A percentile compares a stretch with the other conserved stretches of the same genome.
These are phyloP conservation scores for Okamejei kenojei DNA, from an alignment of 2,797 vertebrate species.

Conservation along the genomic window DNA sequence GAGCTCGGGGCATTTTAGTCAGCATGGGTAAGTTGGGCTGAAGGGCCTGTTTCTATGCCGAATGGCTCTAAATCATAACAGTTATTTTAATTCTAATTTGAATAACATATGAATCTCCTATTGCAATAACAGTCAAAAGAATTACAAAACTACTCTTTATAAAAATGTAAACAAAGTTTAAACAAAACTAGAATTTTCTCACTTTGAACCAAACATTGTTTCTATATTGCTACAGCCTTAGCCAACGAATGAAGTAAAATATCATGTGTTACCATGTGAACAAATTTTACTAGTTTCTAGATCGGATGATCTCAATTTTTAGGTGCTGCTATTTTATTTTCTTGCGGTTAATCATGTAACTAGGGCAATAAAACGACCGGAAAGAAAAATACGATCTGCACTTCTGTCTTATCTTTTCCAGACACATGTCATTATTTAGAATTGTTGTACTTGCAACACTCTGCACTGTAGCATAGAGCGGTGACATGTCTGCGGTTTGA, in stretches of 20 bases:
- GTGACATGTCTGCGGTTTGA: neutral
- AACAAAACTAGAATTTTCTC: neutral
- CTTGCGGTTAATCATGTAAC: slow-evolving; percentile 19
- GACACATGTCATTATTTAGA: slow-evolving; percentile 10
- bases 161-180: neutral
- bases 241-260: neutral
- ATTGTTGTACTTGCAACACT: neutral
- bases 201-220: neutral
- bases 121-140: neutral
- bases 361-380: neutral
- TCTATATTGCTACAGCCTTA: neutral
- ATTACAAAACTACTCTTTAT: neutral
- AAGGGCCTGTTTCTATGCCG: too few species aligned
- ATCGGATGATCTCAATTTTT: neutral
- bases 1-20: too few species aligned
- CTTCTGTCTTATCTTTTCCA: slow-evolving; percentile 17
- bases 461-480: neutral
- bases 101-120: neutral
- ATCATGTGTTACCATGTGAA: neutral
- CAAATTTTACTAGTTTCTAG: neutral
- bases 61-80: neutral
- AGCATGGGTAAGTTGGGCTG: too few species aligned
- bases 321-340: neutral
- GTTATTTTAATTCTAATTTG: neutral
- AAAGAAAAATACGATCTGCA: neutral